Conservation (phyloP, 2,797 vertebrate species). For the Xenops minutus region DNA sequence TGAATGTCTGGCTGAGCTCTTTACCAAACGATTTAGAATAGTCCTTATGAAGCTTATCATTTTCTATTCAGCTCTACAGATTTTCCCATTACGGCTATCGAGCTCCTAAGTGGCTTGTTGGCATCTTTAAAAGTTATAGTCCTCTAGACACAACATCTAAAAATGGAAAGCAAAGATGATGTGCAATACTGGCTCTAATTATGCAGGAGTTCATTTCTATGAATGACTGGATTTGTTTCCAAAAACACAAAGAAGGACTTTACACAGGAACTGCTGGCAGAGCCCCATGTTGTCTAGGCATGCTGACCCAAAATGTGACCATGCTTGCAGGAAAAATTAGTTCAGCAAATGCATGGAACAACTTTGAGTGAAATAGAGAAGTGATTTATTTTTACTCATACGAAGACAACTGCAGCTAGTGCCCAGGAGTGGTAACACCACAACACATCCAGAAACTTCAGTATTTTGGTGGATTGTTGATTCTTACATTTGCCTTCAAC, state of each 20-base stretch:
- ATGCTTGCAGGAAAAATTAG: conserved; percentile 15
- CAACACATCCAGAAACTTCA: background rate
- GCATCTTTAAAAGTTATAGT: conserved; percentile 65
- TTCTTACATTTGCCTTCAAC: background rate
- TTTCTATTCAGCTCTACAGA: conserved; percentile 55
- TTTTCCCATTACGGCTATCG: conserved; percentile 52
- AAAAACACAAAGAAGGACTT: conserved; percentile 15
- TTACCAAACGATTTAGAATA: background rate
- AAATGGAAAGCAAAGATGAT: conserved; percentile 55
- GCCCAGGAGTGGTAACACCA: background rate
- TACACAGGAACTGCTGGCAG: conserved; percentile 25
- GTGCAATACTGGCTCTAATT: conserved; percentile 39
- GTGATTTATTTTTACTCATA: background rate
- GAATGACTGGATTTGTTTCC: conserved; percentile 52
- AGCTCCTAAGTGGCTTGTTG: conserved; percentile 59
- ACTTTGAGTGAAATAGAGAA: background rate
- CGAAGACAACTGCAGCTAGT: background rate
- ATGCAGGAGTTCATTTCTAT: conserved; percentile 45
- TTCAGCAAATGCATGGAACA: conserved; percentile 14
- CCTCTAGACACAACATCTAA: conserved; percentile 43
- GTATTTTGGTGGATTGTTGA: background rate
- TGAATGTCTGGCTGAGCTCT: conserved; percentile 18
- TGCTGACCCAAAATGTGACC: conserved; percentile 40
- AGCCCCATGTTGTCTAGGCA: conserved; percentile 40
- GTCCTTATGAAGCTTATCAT: conserved; percentile 49